Evolutionary conservation across 2,113 vertebrate genomes (phyloP).

Genomic region (Candoia aspera): DNA sequence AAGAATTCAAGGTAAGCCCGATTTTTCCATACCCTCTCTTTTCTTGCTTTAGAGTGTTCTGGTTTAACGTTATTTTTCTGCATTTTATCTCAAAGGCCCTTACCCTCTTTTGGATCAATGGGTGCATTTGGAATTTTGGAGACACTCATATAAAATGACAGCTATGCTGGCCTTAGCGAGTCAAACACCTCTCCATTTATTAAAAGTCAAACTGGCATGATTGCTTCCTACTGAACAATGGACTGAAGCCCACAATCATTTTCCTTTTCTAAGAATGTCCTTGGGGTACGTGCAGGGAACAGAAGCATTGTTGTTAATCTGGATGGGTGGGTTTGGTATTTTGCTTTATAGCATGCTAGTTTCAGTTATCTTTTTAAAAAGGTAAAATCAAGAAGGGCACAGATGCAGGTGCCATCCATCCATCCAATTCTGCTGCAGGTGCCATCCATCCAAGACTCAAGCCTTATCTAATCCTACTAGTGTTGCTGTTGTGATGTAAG

Average conservation of each 20-base stretch:
- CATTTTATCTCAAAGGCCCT: neutral
- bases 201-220: neutral
- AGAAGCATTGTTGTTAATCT: neutral
- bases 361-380: neutral
- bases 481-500: constrained; percentile 4
- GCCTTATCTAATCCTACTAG: constrained; percentile 11
- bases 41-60: constrained; percentile 17
- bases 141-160: neutral
- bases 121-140: neutral
- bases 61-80: constrained; percentile 15
- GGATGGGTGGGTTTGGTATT: neutral
- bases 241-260: no score
- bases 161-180: neutral
- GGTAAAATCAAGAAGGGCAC: neutral
- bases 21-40: constrained; percentile 16
- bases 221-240: neutral
- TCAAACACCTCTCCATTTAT: neutral
- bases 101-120: neutral
- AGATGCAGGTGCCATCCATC: neutral
- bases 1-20: constrained; percentile 86
- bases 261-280: neutral
- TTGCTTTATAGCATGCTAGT: neutral
- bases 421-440: no score
- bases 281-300: neutral
- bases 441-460: neutral